phyloP scores from a whole-genome alignment of 2,113 vertebrate genomes.

The Tragelaphus imberbis region DNA sequence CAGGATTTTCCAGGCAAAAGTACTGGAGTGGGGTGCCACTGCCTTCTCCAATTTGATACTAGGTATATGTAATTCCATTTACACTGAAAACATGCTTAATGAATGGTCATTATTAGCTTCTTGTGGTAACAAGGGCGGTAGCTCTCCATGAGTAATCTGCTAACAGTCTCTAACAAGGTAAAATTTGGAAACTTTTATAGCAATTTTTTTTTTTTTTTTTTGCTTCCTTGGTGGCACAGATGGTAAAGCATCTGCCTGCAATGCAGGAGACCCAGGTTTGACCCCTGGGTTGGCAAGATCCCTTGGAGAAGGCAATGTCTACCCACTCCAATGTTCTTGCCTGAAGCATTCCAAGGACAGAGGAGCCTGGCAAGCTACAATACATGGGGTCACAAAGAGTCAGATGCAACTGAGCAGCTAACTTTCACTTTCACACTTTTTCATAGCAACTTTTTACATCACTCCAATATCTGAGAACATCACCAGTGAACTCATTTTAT shows the following conservation, averaged over 20 bases:
- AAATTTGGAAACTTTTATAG: not conserved
- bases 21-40: too few relatives aligned
- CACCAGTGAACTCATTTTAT: not conserved
- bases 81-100: not conserved
- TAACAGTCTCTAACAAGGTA: not conserved
- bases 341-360: not conserved
- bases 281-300: not conserved
- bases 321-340: not conserved
- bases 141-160: not conserved
- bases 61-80: not conserved
- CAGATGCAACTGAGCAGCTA: not conserved
- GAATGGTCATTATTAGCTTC: not conserved
- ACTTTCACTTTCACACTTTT: too few relatives aligned
- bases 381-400: not conserved
- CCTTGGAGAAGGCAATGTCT: not conserved
- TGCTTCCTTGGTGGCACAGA: not conserved
- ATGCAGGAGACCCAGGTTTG: not conserved
- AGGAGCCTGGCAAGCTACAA: not conserved
- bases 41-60: too few relatives aligned
- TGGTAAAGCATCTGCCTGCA: not conserved
- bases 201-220: not conserved
- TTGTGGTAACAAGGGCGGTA: not conserved
- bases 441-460: not conserved
- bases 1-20: too few relatives aligned
- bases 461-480: not conserved